Conservation (phyloP, 2,797 vertebrate species). For the Alca torda region DNA sequence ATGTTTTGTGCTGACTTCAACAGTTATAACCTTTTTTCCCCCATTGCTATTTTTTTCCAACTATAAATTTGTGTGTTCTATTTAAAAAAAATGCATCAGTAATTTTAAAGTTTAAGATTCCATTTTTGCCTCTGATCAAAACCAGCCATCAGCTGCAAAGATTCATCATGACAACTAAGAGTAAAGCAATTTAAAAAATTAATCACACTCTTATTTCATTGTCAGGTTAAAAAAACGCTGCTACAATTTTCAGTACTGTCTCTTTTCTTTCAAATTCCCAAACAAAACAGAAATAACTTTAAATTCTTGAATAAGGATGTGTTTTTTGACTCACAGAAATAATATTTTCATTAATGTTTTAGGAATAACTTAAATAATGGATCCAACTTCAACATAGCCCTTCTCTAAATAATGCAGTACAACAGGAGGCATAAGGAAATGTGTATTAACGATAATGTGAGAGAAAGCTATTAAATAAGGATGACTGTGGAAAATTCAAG, state of each 20-base stretch:
- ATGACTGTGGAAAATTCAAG: neutral
- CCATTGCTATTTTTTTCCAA: constrained; percentile 6
- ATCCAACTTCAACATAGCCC: neutral
- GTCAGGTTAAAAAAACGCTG: neutral
- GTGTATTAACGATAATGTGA: neutral
- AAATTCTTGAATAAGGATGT: neutral
- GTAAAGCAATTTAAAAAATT: neutral
- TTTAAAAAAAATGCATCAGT: neutral
- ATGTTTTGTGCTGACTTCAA: constrained; percentile 54
- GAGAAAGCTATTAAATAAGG: neutral
- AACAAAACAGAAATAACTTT: neutral
- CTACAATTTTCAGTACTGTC: neutral
- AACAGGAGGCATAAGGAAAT: neutral
- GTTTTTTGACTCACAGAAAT: neutral
- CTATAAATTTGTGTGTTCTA: neutral
- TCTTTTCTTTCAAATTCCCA: neutral
- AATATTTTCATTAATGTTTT: neutral
- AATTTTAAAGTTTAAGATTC: neutral
- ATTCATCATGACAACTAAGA: neutral
- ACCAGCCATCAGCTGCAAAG: neutral
- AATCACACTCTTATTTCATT: neutral
- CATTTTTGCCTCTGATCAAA: neutral
- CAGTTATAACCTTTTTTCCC: neutral
- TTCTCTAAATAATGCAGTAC: neutral
- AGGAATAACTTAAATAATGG: neutral